phyloP scores from a whole-genome alignment of 2,888 invertebrate genomes.

The Eurois occulta region DNA sequence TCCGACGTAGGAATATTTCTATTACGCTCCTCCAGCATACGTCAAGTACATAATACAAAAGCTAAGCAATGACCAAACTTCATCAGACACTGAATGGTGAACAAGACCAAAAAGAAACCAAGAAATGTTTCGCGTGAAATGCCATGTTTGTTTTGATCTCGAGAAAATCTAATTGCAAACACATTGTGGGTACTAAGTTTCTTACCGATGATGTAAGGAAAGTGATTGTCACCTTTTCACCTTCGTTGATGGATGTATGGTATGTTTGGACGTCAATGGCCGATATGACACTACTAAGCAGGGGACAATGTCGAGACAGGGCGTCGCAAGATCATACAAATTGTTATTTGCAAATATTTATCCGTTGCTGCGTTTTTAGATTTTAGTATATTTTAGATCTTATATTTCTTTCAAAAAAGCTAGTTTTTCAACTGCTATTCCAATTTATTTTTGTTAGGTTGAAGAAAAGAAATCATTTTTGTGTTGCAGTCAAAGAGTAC shows the following conservation, averaged over 20 bases:
- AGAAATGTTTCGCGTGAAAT: neutral
- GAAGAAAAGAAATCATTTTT: neutral
- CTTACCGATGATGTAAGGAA: too few species aligned
- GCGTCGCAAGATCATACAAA: neutral
- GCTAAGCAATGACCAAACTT: neutral
- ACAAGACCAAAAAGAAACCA: neutral
- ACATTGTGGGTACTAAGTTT: neutral
- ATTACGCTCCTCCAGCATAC: neutral
- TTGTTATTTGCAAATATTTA: neutral
- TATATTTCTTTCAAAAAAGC: neutral
- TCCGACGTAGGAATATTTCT: neutral
- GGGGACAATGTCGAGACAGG: neutral
- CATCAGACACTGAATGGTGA: neutral
- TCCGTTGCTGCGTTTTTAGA: neutral
- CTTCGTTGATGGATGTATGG: slow-evolving; percentile 27
- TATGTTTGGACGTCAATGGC: slow-evolving; percentile 27
- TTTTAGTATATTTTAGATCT: neutral
- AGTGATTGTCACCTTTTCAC: slow-evolving; percentile 32
- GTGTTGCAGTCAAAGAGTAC: neutral
- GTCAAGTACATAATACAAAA: neutral
- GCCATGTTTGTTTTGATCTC: neutral
- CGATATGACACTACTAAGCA: neutral
- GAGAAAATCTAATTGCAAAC: slow-evolving; percentile 6
- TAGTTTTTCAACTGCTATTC: neutral
- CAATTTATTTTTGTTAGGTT: neutral